Base-by-base conservation (phyloP, 2,888 invertebrate species). In the Punctoribates punctum region DNA sequence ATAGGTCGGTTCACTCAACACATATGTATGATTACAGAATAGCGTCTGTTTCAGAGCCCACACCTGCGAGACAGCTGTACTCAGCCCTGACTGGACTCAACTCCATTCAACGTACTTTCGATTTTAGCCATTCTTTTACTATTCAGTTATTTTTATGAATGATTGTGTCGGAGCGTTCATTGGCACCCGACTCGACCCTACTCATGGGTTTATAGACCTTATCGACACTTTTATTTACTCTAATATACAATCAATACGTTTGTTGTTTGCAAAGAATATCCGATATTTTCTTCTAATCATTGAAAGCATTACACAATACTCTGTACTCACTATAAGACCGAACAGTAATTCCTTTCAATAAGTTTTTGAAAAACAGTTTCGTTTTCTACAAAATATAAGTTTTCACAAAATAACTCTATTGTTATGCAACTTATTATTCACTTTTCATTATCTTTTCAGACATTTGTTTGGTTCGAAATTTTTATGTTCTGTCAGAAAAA, bases 61-160 rank as follows among this genome's bases (percentile, higher is more conserved):
- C 65, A 65, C 65, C 65, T 65, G 65, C 65, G 65, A 65, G 34
- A 34, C 65, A 65, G 65, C 65, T 65, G 65, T 65, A n/a, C 27
- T 65, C 34, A 65, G 15, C 25, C 11, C 34, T 65, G 29, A 34
- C 65, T 29, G 65, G 65, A 65, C 65, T 25, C 34, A 9, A 65
- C 15, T n/a, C n/a, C 3, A 23, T 65, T 65, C 25, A 65, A 65
- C 65, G 65, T 29, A 29, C 34, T 65, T 65, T 27, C 65, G 29
- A 65, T 65, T 65, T 29, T 34, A 17, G 9, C 11, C 17, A 23
- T 34, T 65, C 27, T 13, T 25, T 20, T 20, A 25, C 60, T 23
- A 60, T 60, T 60, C 23, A 60, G 20, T 29, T 34, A 25, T 6
- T 17, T 5, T 29, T 34, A 65, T 65, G 65, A 65, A 27, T 65